Conservation (phyloP, 2,113 vertebrate genomes). For the Dinomys branickii region DNA sequence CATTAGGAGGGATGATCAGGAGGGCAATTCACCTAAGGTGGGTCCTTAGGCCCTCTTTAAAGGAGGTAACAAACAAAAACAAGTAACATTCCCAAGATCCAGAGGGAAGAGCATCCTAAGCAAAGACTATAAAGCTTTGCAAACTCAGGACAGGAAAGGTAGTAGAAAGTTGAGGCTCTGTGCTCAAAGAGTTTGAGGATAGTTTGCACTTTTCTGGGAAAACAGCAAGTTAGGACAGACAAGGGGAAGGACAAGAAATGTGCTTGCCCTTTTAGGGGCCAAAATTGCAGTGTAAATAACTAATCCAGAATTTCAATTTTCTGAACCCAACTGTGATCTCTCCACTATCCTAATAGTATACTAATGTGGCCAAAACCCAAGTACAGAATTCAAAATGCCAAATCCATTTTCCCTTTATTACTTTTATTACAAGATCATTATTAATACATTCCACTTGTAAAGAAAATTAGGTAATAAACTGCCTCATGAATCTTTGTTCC, state of each 20-base stretch:
- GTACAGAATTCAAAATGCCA: slow-evolving; percentile 10
- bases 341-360: not conserved
- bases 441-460: not conserved
- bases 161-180: not conserved
- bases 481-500: not conserved
- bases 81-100: not conserved
- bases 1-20: not conserved
- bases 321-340: not conserved
- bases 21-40: not conserved
- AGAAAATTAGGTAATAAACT: not conserved
- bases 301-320: slow-evolving; percentile 21
- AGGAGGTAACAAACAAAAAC: not conserved
- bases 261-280: not conserved
- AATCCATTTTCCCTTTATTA: not conserved
- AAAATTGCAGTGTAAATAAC: not conserved
- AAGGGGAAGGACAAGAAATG: not conserved
- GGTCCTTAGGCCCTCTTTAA: not conserved
- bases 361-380: not conserved
- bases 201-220: not conserved
- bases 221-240: not conserved
- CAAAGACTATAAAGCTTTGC: not conserved
- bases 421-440: slow-evolving; percentile 5
- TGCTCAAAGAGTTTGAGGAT: not conserved
- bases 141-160: slow-evolving; percentile 1
- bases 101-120: not conserved